Evolutionary conservation across 2,888 invertebrate genomes (phyloP).

Genomic region (Punctoribates punctum): DNA sequence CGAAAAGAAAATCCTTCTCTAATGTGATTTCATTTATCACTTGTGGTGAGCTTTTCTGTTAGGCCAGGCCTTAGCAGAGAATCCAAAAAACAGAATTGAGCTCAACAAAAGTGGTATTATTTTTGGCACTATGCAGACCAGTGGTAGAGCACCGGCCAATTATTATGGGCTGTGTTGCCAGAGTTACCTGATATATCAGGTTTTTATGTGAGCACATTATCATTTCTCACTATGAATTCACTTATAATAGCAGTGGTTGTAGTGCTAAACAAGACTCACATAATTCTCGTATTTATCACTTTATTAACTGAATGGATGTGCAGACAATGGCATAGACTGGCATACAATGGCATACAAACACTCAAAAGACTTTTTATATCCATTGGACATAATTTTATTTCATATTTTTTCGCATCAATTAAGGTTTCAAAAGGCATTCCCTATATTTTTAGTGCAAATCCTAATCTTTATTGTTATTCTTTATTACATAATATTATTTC

Average conservation of each 20-base stretch:
- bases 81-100: no score
- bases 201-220: background rate
- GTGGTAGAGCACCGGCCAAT: background rate
- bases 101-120: no score
- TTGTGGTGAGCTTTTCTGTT: background rate
- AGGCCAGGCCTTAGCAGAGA: no score
- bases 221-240: slow-evolving; percentile 1
- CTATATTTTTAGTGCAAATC: no score
- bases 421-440: no score
- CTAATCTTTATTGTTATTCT: no score
- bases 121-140: background rate
- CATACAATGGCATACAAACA: background rate
- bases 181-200: background rate
- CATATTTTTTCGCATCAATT: no score
- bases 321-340: no score
- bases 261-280: background rate
- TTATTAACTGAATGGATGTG: background rate
- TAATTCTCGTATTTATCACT: background rate
- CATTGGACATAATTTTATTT: background rate
- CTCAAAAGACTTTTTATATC: background rate
- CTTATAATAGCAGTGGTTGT: background rate
- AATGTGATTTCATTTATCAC: background rate
- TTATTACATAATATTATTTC: no score
- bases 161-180: background rate
- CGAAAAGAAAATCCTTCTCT: background rate